Percentiles rank a stretch among this genome's conserved stretches.
Conservation (phyloP, 1,140 invertebrate species). For the Epicauta chinensis region DNA sequence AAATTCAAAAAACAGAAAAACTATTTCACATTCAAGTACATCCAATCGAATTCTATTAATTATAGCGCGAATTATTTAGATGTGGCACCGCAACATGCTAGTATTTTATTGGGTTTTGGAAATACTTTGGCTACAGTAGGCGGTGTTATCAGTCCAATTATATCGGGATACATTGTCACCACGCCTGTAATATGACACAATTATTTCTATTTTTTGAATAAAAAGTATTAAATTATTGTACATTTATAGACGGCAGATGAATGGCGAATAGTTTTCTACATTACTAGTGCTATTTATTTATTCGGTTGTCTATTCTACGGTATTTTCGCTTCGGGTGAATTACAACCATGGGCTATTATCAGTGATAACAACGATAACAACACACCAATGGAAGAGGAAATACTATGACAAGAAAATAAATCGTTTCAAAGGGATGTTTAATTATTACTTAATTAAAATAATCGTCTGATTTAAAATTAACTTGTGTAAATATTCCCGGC, state of each 20-base stretch:
- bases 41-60: conserved; percentile 28
- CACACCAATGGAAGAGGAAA: conserved; percentile 6
- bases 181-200: conserved; percentile 61
- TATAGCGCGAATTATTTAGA: conserved; percentile 80
- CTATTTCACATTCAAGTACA: background rate
- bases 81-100: conserved; percentile 75
- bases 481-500: too few species aligned
- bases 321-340: conserved; percentile 71
- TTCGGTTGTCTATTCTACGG: conserved; percentile 72
- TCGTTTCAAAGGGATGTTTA: conserved; percentile 6
- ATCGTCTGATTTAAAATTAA: background rate
- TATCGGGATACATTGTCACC: conserved; percentile 71
- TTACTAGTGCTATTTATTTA: conserved; percentile 70
- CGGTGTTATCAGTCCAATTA: conserved; percentile 74
- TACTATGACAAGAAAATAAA: conserved; percentile 4
- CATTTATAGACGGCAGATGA: conserved; percentile 61
- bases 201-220: too few species aligned
- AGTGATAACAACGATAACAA: background rate
- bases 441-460: background rate
- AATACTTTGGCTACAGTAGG: conserved; percentile 85
- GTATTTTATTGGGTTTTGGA: conserved; percentile 78
- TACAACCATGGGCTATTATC: conserved; percentile 64
- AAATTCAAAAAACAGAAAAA: conserved; percentile 19
- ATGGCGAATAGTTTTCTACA: conserved; percentile 81
- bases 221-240: too few species aligned